Evolutionary conservation across 2,113 vertebrate genomes (phyloP), one percentile per base, ranked within the genome.

Genomic region (Neopipo cinnamomea): DNA sequence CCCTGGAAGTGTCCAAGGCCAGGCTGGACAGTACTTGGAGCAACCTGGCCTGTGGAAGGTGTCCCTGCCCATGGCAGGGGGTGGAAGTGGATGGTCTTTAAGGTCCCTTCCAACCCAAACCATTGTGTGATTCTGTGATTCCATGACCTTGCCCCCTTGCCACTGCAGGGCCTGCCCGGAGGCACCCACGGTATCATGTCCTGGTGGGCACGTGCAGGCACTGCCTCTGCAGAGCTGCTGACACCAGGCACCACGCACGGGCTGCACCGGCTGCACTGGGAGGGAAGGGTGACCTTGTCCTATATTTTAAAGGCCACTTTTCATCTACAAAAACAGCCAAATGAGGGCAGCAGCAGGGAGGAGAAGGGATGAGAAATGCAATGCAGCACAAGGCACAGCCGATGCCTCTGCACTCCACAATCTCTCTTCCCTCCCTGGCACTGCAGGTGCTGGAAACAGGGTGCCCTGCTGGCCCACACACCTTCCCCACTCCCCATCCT

Each of bases 261-360:
- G 52, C 63, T 49, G 82, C 4, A 3, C 59, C 1, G 11, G 33
- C 59, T 20, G 46, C 22, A 11, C 31, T 59, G 58, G 56, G 77
- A 93, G 81, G 71, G 68, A 88, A 87, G 71, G 46, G 13, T 96
- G 95, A 97, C 96, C 96, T 97, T 95, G 96, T 65, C 94, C 96
- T 96, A 89, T n/a, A 96, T 96, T 95, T 83, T 66, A 96, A 93
- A 96, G 94, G 94, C 75, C 85, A 80, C 63, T 93, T 90, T 75
- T 87, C 68, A 55, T 93, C 91, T 94, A 66, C 91, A 66, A n/a
- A 65, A 93, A 83, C 92, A 93, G 71, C 82, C 85, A 83, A 96
- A 88, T 17, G 91, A 97, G 87, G 74, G 89, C 94, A 91, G 95
- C 91, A 93, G 68, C 81, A 96, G 88, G 85, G 90, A 96, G 84